Base-by-base conservation (phyloP, 2,113 vertebrate genomes). In the Talpa occidentalis region DNA sequence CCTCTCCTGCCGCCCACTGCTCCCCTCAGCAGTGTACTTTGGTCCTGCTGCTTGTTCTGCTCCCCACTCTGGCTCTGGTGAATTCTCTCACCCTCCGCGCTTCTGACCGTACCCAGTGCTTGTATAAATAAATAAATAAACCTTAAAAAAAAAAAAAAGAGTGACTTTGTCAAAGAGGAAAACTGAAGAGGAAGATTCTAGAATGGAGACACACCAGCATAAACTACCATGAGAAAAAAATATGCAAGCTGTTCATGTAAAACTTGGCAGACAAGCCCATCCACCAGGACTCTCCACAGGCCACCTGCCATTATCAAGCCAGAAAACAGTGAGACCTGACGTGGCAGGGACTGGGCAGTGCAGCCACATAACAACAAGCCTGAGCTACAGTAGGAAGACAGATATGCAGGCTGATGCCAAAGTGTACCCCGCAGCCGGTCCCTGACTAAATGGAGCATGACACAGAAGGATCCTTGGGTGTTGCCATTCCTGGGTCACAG, bases 151-250 rank as follows among this genome's bases (percentile, higher is more conserved):
- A n/a, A n/a, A n/a, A n/a, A n/a, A n/a, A 47, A 67, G 15, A 49
- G 11, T 19, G 12, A 67, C 12, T 59, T 32, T 72, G 19, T 30
- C 49, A 80, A 84, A 66, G n/a, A 70, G 11, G 15, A 47, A 66
- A n/a, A 90, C 10, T 47, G 88, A 90, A 76, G 6, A 73, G 76
- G 35, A 87, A 94, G 26, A 17, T 64, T 93, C 69, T 87, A 66
- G 76, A 95, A 52, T 30, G 67, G 54, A 77, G 44, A 89, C 11
- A 42, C 42, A 83, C 37, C 49, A 1, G 4, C 52, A 72, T 30
- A 86, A 67, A 70, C 15, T 28, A 64, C 44, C 64, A 66, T 69
- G 30, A 74, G 59, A 30, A 24, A 76, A 69, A 64, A 60, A 28
- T 10, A 11, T 6, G 64, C 12, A 52, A 59, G n/a, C 26, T 44